phyloP scores from a whole-genome alignment of 2,797 vertebrate genomes.

The Podargus strigoides region DNA sequence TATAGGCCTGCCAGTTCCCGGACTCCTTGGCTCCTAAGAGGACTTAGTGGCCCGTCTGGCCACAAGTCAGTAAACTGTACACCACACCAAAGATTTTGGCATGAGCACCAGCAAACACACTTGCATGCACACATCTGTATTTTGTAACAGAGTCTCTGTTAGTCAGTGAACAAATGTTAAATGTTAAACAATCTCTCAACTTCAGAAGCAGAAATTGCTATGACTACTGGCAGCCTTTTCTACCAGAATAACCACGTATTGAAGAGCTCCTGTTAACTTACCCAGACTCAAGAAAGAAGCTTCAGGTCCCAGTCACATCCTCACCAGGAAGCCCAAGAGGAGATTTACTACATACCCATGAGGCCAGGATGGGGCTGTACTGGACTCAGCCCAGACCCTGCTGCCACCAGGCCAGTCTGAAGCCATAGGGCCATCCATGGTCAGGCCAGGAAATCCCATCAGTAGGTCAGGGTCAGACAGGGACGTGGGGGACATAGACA shows the following conservation, averaged over 20 bases:
- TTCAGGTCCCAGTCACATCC: neutral
- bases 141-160: neutral
- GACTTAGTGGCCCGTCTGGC: neutral
- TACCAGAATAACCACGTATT: fast-evolving
- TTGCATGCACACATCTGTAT: neutral
- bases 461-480: neutral
- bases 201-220: neutral
- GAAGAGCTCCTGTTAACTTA: neutral
- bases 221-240: neutral
- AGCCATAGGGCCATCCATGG: fast-evolving
- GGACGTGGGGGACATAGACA: too few species aligned
- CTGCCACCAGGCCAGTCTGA: neutral
- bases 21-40: neutral
- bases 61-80: neutral
- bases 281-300: neutral
- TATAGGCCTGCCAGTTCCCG: neutral
- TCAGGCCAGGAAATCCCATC: neutral
- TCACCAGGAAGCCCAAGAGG: neutral
- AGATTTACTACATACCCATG: fast-evolving
- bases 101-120: neutral
- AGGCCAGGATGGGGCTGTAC: neutral
- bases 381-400: neutral
- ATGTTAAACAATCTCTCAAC: neutral
- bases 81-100: neutral
- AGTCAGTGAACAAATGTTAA: neutral